These are phyloP conservation scores for Platycheirus rosarum DNA, from an alignment of 2,888 invertebrate species.

Conservation along the genomic window DNA sequence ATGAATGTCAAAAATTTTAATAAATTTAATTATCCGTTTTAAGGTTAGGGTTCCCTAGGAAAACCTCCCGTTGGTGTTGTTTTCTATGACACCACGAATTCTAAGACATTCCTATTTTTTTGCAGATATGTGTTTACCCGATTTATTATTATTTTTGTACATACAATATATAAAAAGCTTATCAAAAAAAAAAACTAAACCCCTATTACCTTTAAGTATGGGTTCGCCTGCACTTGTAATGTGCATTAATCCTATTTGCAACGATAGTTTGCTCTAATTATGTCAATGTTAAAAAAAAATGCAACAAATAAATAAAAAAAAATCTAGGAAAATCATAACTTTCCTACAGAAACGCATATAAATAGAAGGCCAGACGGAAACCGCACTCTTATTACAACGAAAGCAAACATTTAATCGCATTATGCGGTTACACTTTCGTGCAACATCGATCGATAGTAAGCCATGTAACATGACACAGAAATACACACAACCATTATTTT, in stretches of 20 bases:
- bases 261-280: background rate
- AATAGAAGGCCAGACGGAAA: constrained; percentile 37
- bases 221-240: background rate
- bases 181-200: no score
- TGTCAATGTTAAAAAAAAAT: constrained; percentile 1
- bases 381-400: constrained; percentile 31
- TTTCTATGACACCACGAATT: no score
- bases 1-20: no score
- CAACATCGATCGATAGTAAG: constrained; percentile 48
- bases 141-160: no score
- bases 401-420: constrained; percentile 58
- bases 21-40: no score
- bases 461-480: constrained; percentile 25
- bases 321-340: constrained; percentile 4
- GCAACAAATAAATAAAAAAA: background rate
- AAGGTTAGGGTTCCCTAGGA: no score
- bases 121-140: no score
- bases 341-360: background rate
- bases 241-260: background rate
- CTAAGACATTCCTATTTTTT: no score
- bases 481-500: constrained; percentile 19
- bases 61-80: no score
- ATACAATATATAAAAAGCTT: no score
- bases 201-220: no score
- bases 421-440: constrained; percentile 56